These are phyloP conservation scores for Neogale vison DNA, from an alignment of 2,113 vertebrate genomes.

Conservation along the genomic window DNA sequence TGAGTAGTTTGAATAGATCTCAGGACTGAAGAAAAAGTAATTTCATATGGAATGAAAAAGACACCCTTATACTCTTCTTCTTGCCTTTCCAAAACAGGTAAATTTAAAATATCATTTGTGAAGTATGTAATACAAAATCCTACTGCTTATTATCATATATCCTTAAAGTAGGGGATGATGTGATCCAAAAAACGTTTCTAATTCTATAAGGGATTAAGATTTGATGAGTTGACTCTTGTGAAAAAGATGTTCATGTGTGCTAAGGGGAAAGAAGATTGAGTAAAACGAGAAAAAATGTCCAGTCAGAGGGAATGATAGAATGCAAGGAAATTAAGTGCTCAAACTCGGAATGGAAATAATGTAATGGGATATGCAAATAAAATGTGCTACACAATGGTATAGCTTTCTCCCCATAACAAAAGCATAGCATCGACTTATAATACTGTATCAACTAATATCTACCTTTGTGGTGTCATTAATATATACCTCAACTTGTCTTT, in stretches of 20 bases:
- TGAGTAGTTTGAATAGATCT: background rate
- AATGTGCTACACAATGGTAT: background rate
- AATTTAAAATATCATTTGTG: constrained; percentile 2
- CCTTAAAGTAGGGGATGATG: background rate
- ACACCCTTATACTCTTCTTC: background rate
- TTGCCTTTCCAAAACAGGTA: background rate
- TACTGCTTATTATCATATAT: background rate
- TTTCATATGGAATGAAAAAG: background rate
- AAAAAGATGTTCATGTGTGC: background rate
- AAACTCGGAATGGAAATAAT: background rate
- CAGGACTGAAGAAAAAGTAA: background rate
- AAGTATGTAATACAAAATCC: background rate
- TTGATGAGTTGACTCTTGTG: background rate
- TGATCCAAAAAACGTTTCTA: background rate
- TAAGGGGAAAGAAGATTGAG: background rate
- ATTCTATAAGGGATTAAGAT: constrained; percentile 15
- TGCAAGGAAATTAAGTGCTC: background rate
- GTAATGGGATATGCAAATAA: background rate
- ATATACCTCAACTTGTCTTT: constrained; percentile 15
- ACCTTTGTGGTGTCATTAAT: background rate
- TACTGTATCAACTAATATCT: background rate
- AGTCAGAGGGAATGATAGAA: background rate
- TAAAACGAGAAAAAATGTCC: constrained; percentile 19
- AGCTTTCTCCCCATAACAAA: background rate
- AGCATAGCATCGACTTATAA: background rate